phyloP scores from a whole-genome alignment of 1,140 invertebrate species.

The Luehdorfia chinensis region DNA sequence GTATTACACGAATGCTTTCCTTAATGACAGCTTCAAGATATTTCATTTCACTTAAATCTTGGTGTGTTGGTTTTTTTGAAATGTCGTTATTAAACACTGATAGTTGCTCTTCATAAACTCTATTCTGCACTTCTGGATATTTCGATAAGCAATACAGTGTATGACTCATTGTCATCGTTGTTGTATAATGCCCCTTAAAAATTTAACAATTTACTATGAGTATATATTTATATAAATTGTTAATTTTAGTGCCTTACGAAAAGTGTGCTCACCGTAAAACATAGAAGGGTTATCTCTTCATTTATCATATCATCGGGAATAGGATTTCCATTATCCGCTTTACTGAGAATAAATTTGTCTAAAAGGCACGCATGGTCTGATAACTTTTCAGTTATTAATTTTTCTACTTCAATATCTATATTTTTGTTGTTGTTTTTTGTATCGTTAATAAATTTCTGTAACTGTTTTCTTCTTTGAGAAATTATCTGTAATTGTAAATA shows the following conservation, averaged over 20 bases:
- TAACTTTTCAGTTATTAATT: constrained; percentile 25
- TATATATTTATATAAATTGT: constrained; percentile 1
- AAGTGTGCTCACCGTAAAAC: constrained; percentile 33
- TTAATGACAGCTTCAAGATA: constrained; percentile 42
- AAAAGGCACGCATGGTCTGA: constrained; percentile 29
- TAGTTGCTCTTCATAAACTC: constrained; percentile 38
- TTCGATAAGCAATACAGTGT: constrained; percentile 36
- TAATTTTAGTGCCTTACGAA: neutral
- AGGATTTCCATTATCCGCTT: constrained; percentile 22
- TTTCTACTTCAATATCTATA: constrained; percentile 21
- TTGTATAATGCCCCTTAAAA: constrained; percentile 42
- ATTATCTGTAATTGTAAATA: constrained; percentile 21
- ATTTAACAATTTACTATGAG: too few relatives aligned
- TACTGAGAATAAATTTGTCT: constrained; percentile 32
- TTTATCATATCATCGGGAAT: constrained; percentile 34
- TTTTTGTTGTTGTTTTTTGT: constrained; percentile 25
- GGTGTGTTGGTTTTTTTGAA: constrained; percentile 25
- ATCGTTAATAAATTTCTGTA: constrained; percentile 19
- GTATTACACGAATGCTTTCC: constrained; percentile 36
- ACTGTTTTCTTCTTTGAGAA: constrained; percentile 17
- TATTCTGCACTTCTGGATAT: constrained; percentile 36
- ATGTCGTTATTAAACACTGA: constrained; percentile 29
- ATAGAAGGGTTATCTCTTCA: constrained; percentile 35
- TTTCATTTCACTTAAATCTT: constrained; percentile 39
- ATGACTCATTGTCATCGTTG: constrained; percentile 38